Evolutionary conservation across 2,888 invertebrate genomes (phyloP).

Genomic region (Spodoptera exigua): DNA sequence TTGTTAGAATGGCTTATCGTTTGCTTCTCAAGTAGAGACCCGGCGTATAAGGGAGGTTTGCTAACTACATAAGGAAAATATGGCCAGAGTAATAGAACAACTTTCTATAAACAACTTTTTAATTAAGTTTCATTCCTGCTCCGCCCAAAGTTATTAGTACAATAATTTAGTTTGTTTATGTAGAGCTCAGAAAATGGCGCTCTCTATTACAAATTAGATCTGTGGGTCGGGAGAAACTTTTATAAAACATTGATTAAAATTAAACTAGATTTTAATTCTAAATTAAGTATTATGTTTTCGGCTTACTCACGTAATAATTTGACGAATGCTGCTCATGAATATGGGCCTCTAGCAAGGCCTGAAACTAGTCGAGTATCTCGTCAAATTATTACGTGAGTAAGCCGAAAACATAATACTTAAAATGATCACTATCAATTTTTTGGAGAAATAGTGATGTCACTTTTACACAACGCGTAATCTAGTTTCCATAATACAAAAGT

Average conservation of each 20-base stretch:
- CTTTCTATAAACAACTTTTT: constrained; percentile 48
- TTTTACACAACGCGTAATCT: no score
- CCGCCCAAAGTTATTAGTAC: constrained; percentile 38
- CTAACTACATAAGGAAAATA: constrained; percentile 40
- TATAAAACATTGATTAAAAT: constrained; percentile 13
- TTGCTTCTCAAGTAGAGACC: constrained; percentile 28
- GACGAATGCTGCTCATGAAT: no score
- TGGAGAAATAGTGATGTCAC: no score
- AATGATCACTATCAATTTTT: no score
- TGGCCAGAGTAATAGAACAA: constrained; percentile 38
- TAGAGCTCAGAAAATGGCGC: constrained; percentile 14
- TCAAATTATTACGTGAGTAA: constrained; percentile 57
- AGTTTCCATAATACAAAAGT: no score
- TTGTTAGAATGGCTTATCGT: constrained; percentile 27
- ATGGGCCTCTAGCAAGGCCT: no score
- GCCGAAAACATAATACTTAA: constrained; percentile 47
- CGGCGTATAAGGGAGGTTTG: constrained; percentile 31
- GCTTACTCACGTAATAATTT: no score
- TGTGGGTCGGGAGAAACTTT: constrained; percentile 13
- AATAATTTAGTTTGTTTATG: constrained; percentile 31
- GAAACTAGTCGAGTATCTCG: no score
- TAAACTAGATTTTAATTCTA: no score
- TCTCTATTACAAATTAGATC: constrained; percentile 13
- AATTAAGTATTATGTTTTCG: no score
- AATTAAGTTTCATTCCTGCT: constrained; percentile 45